Evolutionary conservation across 2,888 invertebrate species (phyloP), one percentile per base, ranked within the genome.

Genomic region (Microdon myrmicae): DNA sequence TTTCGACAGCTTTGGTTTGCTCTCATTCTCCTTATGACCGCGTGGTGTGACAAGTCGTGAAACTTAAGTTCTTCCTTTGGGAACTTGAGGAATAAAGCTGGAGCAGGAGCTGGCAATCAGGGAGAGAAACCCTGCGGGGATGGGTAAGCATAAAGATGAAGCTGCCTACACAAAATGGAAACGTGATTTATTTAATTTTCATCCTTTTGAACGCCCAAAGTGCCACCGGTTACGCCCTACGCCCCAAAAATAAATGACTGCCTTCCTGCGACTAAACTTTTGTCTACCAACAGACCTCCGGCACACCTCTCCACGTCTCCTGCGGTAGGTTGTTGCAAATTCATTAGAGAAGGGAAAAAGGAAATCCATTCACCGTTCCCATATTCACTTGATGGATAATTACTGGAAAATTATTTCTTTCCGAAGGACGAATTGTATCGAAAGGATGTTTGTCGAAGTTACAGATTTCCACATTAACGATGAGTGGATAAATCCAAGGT

Each of bases 381-480:
- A 43, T 48, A 37, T 48, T 44, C 55, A 55, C 48, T 54, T 60
- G 60, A 48, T 48, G 38, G 35, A 54, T 60, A 54, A 60, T 60
- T 60, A 54, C 47, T 54, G 6, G 3, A 20, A 44, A 25, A 41
- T 48, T 48, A 29, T 48, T 25, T 23, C 20, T 43, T 31, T 32
- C 14, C 29, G 31, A 48, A 41, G 48, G 43, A 47, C 35, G 41
- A 48, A 48, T 55, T 28, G n/a, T n/a, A n/a, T n/a, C n/a, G 16
- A 17, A 9, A 14, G 20, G 7, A 20, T 6, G 19, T 1, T 20
- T 6, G 22, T 3, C 5, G 13, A n/a, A 22, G 19, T 8, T 5
- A 10, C 34, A 19, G 9, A 7, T n/a, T n/a, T n/a, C 4, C 13
- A 13, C 8, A 32, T 14, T 8, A 4, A 14, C 5, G 10, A 8